A percentile compares a stretch with the other conserved stretches of the same genome.
Conservation (phyloP, 2,113 vertebrate genomes). For the Holacanthus passer region DNA sequence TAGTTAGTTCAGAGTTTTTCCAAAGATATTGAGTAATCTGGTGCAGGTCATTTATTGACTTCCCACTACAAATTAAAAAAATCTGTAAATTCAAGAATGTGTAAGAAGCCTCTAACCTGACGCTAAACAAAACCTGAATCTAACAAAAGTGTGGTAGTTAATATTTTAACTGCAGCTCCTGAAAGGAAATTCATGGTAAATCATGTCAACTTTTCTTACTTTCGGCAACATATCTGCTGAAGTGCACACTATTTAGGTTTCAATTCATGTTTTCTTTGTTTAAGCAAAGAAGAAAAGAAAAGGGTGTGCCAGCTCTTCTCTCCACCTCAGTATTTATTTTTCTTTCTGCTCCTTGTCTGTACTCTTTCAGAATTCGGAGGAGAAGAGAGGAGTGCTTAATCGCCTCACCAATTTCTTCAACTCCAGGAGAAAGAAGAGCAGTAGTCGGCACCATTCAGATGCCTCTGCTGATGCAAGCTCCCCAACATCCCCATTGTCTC, state of each 20-base stretch:
- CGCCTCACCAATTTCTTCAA: constrained; percentile 79
- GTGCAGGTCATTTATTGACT: neutral
- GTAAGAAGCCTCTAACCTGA: neutral
- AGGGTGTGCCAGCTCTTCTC: neutral
- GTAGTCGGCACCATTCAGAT: constrained; percentile 48
- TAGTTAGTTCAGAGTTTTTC: neutral
- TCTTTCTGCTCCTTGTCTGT: constrained; percentile 13
- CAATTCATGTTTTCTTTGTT: neutral
- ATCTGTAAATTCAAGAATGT: neutral
- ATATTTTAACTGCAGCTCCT: neutral
- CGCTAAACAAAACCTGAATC: too few relatives aligned
- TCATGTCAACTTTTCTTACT: neutral
- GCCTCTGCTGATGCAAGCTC: constrained; percentile 14
- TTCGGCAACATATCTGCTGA: neutral
- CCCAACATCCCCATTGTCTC: constrained; percentile 34
- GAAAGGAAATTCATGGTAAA: neutral
- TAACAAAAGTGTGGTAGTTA: neutral
- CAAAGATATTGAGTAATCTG: neutral
- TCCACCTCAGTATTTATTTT: constrained; percentile 11
- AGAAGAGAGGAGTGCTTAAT: constrained; percentile 70
- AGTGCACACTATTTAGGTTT: neutral
- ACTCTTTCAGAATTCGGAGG: constrained; percentile 73
- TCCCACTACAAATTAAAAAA: too few relatives aligned
- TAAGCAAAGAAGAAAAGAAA: constrained; percentile 15
- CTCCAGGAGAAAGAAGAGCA: constrained; percentile 68